A percentile compares a stretch with the other conserved stretches of the same genome.
Evolutionary conservation across 2,797 vertebrate species (phyloP).

Genomic region (Malurus splendens): DNA sequence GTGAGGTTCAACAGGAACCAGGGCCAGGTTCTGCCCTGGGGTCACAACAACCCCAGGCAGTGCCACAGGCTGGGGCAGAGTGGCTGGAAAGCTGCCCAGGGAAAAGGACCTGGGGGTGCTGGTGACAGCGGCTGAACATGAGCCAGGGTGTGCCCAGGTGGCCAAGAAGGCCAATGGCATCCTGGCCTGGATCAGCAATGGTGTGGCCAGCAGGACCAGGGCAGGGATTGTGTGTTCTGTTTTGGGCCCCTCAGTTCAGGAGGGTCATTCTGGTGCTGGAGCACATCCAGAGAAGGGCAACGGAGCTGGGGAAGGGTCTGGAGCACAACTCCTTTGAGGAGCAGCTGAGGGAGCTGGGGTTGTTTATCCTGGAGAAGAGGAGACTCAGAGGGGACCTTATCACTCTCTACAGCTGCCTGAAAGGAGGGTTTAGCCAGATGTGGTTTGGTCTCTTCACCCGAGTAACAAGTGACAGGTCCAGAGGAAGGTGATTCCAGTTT

Average conservation of each 20-base stretch:
- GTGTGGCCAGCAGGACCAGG: background rate
- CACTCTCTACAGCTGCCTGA: background rate
- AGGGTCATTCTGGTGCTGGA: background rate
- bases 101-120: background rate
- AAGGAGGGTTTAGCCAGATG: background rate
- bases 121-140: background rate
- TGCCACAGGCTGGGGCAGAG: background rate
- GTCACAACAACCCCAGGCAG: background rate
- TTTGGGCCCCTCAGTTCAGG: no score
- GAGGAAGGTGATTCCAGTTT: background rate
- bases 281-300: background rate
- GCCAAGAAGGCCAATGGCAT: background rate
- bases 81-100: background rate
- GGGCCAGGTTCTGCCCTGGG: background rate
- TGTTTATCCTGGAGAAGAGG: background rate
- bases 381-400: background rate
- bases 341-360: no score
- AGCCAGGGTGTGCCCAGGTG: background rate
- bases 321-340: background rate
- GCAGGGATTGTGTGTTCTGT: no score
- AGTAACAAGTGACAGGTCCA: background rate
- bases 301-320: fast-evolving
- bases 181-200: background rate
- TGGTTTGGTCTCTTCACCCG: fast-evolving
- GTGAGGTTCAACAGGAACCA: background rate